These are phyloP conservation scores for Cactoblastis cactorum DNA, from an alignment of 2,888 invertebrate species.

Conservation along the genomic window DNA sequence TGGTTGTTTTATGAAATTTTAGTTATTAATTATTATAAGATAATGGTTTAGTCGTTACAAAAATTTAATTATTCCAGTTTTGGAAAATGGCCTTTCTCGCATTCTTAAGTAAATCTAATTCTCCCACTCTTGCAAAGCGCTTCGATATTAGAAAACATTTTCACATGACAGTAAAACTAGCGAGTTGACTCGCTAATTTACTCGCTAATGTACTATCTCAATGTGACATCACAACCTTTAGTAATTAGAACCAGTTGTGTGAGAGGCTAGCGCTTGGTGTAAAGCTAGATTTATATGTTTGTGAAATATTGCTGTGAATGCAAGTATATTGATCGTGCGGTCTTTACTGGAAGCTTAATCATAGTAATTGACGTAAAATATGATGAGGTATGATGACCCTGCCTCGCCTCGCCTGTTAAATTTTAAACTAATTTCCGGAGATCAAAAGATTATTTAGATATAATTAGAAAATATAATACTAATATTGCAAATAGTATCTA, in stretches of 20 bases:
- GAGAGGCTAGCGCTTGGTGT: not conserved
- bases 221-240: not conserved
- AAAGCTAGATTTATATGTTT: conserved; percentile 2
- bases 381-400: not conserved
- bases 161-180: not conserved
- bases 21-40: too few species aligned
- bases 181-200: not conserved
- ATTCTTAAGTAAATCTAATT: too few species aligned
- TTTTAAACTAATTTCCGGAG: too few species aligned
- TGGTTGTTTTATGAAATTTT: too few species aligned
- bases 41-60: too few species aligned
- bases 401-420: not conserved
- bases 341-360: not conserved
- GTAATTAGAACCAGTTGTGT: conserved; percentile 7
- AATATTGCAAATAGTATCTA: too few species aligned
- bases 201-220: not conserved
- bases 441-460: not conserved
- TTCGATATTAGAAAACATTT: not conserved
- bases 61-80: too few species aligned
- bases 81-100: too few species aligned
- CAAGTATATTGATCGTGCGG: not conserved
- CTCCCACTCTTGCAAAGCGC: not conserved
- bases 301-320: not conserved
- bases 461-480: too few species aligned
- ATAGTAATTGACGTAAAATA: not conserved